These are phyloP conservation scores for Gymnoscopelus braueri DNA, from an alignment of 2,797 vertebrate species.

Conservation along the genomic window DNA sequence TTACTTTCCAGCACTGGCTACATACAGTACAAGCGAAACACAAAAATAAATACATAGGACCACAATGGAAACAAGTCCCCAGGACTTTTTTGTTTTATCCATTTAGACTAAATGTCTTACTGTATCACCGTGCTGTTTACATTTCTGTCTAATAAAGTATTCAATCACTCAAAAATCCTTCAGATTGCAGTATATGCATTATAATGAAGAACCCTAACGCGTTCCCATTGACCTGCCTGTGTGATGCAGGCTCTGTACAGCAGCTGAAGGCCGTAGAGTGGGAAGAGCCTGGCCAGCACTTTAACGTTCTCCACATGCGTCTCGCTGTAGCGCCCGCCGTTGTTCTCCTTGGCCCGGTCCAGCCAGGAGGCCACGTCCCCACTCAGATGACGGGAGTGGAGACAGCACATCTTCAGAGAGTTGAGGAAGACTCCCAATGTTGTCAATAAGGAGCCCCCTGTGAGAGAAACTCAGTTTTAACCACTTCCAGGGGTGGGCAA, in stretches of 20 bases:
- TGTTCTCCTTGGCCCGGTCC: conserved; percentile 88
- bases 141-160: no score
- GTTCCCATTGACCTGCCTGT: conserved; percentile 79
- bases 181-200: background rate
- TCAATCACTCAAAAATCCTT: no score
- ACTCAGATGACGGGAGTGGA: conserved; percentile 74
- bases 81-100: no score
- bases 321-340: conserved; percentile 86
- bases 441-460: conserved; percentile 84
- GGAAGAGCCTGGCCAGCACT: conserved; percentile 85
- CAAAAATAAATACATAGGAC: no score
- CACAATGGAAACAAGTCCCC: no score
- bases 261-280: conserved; percentile 88
- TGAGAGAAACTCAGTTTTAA: conserved; percentile 7
- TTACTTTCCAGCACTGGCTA: no score
- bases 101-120: no score
- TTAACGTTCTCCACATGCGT: conserved; percentile 89
- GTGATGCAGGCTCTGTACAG: conserved; percentile 87
- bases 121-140: no score
- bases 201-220: no score
- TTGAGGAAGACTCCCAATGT: conserved; percentile 84
- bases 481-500: background rate
- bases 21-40: no score
- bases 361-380: conserved; percentile 80
- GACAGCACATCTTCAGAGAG: conserved; percentile 78